Conservation (phyloP, 2,113 vertebrate species). For the Crocuta crocuta region DNA sequence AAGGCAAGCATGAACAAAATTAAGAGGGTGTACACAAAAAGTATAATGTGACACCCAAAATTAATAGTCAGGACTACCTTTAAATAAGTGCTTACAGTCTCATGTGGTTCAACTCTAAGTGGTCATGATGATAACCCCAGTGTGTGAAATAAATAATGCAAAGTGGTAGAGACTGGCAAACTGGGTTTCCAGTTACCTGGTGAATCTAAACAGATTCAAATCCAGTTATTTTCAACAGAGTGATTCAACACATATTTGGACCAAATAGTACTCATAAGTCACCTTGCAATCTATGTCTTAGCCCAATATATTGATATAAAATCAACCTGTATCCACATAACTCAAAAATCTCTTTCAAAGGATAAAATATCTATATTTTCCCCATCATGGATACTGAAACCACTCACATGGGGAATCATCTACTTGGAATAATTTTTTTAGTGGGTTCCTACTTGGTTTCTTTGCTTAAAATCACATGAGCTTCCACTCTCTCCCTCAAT, state of each 20-base stretch:
- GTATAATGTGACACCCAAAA: neutral
- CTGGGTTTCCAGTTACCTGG: neutral
- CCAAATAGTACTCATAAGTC: neutral
- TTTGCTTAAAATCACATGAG: neutral
- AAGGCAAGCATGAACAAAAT: neutral
- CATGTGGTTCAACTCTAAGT: neutral
- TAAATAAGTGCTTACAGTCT: neutral
- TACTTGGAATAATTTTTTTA: neutral
- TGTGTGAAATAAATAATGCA: neutral
- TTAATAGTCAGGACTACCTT: neutral
- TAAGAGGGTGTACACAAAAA: neutral
- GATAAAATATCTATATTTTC: neutral
- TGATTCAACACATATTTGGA: neutral
- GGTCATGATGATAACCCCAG: neutral
- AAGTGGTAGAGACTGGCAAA: neutral
- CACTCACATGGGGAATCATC: neutral
- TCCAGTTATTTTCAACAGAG: neutral
- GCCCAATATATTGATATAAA: neutral
- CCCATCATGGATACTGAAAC: neutral
- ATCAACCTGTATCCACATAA: neutral
- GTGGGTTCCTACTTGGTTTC: neutral
- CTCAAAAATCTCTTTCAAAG: neutral
- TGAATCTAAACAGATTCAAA: neutral
- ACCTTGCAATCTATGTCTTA: neutral
- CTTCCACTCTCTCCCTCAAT: neutral